phyloP scores from a whole-genome alignment of 2,797 vertebrate species.

The Amblyraja radiata region DNA sequence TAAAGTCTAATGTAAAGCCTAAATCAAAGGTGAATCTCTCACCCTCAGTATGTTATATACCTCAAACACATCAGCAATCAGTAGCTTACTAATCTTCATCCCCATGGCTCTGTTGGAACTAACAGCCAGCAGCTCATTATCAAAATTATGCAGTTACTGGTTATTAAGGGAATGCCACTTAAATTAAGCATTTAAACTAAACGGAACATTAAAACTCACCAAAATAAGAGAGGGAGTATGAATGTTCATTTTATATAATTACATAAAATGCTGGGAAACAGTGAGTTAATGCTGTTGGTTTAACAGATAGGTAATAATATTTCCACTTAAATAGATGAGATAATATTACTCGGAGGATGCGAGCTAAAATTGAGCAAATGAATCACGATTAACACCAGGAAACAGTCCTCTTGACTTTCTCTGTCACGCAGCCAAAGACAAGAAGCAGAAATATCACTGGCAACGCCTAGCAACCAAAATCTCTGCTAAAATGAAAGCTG shows the following conservation, averaged over 20 bases:
- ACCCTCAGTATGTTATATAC: not conserved
- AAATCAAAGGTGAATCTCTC: not conserved
- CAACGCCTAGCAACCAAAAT: not conserved
- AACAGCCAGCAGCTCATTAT: not conserved
- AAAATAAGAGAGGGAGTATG: not conserved
- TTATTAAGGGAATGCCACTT: not conserved
- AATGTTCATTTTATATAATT: not conserved
- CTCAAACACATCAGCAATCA: too few relatives aligned
- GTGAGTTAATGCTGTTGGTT: not conserved
- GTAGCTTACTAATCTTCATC: not conserved
- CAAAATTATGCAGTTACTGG: not conserved
- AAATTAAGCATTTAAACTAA: not conserved
- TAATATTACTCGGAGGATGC: constrained; percentile 2
- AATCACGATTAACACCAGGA: constrained; percentile 19
- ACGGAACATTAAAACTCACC: not conserved
- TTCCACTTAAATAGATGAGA: not conserved
- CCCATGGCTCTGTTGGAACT: not conserved
- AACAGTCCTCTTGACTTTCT: constrained; percentile 5
- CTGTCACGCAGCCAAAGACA: constrained; percentile 10
- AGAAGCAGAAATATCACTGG: not conserved
- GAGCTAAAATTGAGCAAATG: constrained; percentile 11
- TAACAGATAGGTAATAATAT: not conserved
- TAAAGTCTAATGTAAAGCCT: too few relatives aligned
- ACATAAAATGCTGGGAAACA: not conserved
- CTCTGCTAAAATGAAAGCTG: not conserved